A percentile compares a stretch with the other conserved stretches of the same genome.
Conservation (phyloP, 2,113 vertebrate genomes). For the Paraplagusia blochii region DNA sequence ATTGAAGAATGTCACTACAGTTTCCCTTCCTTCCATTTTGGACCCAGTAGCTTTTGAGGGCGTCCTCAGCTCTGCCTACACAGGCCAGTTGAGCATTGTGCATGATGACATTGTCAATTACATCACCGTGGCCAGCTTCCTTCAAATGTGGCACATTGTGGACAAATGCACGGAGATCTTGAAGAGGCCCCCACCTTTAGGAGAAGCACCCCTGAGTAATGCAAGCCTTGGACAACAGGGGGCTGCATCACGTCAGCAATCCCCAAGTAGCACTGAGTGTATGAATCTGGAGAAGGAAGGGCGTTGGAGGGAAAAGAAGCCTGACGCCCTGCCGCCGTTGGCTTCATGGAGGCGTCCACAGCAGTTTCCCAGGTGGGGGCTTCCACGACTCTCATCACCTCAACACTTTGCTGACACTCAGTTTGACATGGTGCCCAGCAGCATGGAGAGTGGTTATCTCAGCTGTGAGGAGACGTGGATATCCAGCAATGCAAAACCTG, state of each 20-base stretch:
- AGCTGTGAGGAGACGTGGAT: slow-evolving; percentile 64
- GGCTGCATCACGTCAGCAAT: slow-evolving; percentile 68
- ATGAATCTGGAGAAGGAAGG: slow-evolving; percentile 62
- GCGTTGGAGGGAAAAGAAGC: slow-evolving; percentile 53
- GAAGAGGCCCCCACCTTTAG: slow-evolving; percentile 54
- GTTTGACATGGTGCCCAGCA: slow-evolving; percentile 43
- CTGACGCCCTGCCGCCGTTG: slow-evolving; percentile 65
- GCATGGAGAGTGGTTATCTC: slow-evolving; percentile 48
- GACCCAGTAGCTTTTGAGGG: slow-evolving; percentile 79
- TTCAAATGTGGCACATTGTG: slow-evolving; percentile 84
- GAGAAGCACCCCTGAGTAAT: slow-evolving; percentile 23
- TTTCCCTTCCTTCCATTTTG: slow-evolving; percentile 79
- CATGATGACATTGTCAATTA: slow-evolving; percentile 81
- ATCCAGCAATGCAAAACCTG: slow-evolving; percentile 27
- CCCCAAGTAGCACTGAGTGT: slow-evolving; percentile 79
- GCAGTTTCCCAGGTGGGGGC: slow-evolving; percentile 64
- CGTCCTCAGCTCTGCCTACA: slow-evolving; percentile 78
- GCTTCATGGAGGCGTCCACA: slow-evolving; percentile 76
- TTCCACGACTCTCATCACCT: slow-evolving; percentile 39
- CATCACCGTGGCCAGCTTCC: slow-evolving; percentile 80
- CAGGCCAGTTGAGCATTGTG: slow-evolving; percentile 78
- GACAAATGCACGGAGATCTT: slow-evolving; percentile 82
- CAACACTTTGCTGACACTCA: slow-evolving; percentile 66
- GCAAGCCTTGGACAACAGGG: slow-evolving; percentile 28
- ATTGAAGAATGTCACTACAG: slow-evolving; percentile 78